Conservation (phyloP, 2,888 invertebrate species). For the Escarpia spicata region DNA sequence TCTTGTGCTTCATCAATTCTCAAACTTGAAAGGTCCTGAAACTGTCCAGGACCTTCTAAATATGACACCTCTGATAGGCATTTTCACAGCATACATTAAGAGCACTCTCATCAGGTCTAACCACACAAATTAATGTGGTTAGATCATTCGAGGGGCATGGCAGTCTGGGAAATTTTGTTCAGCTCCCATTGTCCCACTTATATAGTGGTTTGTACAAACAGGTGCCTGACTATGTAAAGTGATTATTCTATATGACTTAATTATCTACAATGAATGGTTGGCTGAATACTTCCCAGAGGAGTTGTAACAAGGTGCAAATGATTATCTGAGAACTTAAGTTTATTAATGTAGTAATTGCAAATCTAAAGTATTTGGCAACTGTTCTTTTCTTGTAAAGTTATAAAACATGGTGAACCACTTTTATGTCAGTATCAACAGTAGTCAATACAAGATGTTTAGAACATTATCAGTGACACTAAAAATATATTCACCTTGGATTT, state of each 20-base stretch:
- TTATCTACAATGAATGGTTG: neutral
- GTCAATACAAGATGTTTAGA: neutral
- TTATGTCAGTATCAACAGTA: neutral
- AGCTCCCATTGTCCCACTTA: neutral
- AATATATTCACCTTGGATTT: neutral
- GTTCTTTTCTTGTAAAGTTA: neutral
- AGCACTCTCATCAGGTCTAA: neutral
- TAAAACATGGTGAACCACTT: neutral
- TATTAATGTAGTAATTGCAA: too few species aligned
- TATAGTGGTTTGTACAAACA: neutral
- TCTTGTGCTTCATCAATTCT: conserved; percentile 4
- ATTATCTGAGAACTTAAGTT: too few species aligned
- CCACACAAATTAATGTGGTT: neutral
- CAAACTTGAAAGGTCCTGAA: neutral
- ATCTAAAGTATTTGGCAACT: too few species aligned
- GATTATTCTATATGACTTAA: neutral
- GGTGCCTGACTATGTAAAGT: neutral
- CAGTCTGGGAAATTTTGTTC: neutral
- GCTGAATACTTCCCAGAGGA: neutral
- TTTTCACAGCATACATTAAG: conserved; percentile 4
- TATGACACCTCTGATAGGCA: neutral
- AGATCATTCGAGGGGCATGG: neutral
- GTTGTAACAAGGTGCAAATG: too few species aligned
- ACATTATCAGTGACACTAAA: neutral
- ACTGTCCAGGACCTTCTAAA: neutral